Base-by-base conservation (phyloP, 1,140 invertebrate species). In the Phocides pigmalion region DNA sequence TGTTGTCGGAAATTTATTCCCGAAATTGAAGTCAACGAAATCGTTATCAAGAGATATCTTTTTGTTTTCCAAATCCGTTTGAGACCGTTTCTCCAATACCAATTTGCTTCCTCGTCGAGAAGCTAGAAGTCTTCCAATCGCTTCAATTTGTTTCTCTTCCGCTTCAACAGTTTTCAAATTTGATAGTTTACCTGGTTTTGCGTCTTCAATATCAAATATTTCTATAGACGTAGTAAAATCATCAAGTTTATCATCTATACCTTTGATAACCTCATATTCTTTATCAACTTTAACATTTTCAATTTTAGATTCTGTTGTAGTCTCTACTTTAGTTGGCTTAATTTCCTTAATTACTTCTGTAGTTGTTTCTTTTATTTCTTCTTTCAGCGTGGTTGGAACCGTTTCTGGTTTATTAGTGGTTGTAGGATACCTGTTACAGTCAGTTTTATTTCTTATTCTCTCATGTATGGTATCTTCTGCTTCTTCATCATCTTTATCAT, bases 111-210 rank as follows among this genome's bases (percentile, higher is more conserved):
- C 85, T 15, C 87, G 76, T 63, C 83, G 82, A 0, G 88, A 82
- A 39, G 87, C 87, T 46, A 92, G 63, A 4, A 90, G 67, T 64
- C 90, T 80, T 8, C 91, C 91, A 4, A 92, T 91, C 19, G 89
- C 91, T 79, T 92, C 91, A 50, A 92, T 92, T 66, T 92, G 91
- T 62, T 77, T 87, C 22, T 92, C 91, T 72, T 92, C 91, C 2
- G 90, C 89, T 73, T 90, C 82, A 44, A 92, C 70, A 41, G 83
- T 86, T 82, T 90, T 91, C 0, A 87, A 66, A 77, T 90, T 76
- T 1, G 84, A 62, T 64, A 73, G 50, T 47, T 85, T 87, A 39
- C 88, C 80, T 53, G 70, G 65, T 64, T 86, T 89, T 19, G 72
- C 74, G 22, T 92, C 89, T 54, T 92, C 89, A 47, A 92, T 82